A percentile compares a stretch with the other conserved stretches of the same genome.
Conservation (phyloP, 2,113 vertebrate species). For the Lepus timidus region DNA sequence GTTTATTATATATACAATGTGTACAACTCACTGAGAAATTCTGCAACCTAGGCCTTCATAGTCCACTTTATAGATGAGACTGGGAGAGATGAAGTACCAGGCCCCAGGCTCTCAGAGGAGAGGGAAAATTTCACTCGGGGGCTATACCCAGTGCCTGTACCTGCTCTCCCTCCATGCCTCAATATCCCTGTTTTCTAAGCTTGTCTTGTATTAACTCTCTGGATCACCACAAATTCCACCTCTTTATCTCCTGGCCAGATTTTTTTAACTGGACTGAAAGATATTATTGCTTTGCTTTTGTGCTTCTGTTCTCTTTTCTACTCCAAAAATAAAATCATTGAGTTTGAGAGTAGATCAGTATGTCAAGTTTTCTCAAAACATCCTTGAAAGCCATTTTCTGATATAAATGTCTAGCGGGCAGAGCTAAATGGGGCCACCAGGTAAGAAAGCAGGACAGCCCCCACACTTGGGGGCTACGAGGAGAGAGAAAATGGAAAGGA, state of each 20-base stretch:
- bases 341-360: slow-evolving; percentile 71
- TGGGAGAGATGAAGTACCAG: not conserved
- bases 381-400: slow-evolving; percentile 74
- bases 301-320: slow-evolving; percentile 63
- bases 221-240: not conserved
- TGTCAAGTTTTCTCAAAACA: slow-evolving; percentile 75
- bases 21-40: not conserved
- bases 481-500: slow-evolving; percentile 40
- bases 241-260: slow-evolving; percentile 64
- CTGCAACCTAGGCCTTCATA: not conserved
- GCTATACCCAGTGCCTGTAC: not conserved
- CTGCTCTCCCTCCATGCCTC: not conserved
- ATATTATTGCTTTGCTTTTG: slow-evolving; percentile 55
- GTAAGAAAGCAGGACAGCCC: slow-evolving; percentile 72
- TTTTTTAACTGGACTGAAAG: slow-evolving; percentile 64
- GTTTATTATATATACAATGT: not conserved
- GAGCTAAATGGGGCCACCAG: slow-evolving; percentile 76
- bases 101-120: not conserved
- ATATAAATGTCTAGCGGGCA: slow-evolving; percentile 77
- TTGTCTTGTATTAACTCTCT: slow-evolving; percentile 35
- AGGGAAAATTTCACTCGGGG: no score
- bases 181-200: not conserved
- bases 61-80: not conserved
- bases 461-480: slow-evolving; percentile 20
- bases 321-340: slow-evolving; percentile 54